Base-by-base conservation (phyloP, 2,888 invertebrate genomes). In the Merodon equestris region DNA sequence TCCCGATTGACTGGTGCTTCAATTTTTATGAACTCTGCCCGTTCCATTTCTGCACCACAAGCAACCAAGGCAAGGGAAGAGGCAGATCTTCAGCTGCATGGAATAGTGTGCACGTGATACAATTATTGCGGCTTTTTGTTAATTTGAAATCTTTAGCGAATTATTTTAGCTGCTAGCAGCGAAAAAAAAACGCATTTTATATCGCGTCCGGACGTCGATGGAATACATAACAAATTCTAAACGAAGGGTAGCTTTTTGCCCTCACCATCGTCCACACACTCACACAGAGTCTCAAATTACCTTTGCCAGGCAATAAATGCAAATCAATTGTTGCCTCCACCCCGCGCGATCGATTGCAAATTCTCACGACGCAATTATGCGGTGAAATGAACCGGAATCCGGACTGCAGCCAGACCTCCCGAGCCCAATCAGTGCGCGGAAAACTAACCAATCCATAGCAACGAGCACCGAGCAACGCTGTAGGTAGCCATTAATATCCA, bases 51-150 rank as follows among this genome's bases (percentile, higher is more conserved):
- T 42, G 44, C n/a, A 40, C 50, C 40, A 34, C 17, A 34, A 4
- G 27, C 7, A 27, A 27, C 42, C 19, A 36, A 18, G 1, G 2
- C 2, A 2, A 27, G 42, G 12, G 14, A 19, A 9, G 13, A 15
- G 61, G 12, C 47, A 36, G 14, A 18, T 34, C 17, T 40, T 15
- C 15, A 27, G 50, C 18, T 47, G 42, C 57, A 40, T 45, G 40
- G 42, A 17, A 54, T 60, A 60, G 40, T 58, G 54, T 79, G 83
- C 86, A 85, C 85, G 87, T 88, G 86, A 85, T 87, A 87, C 86
- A 88, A 86, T 88, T 88, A 87, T 85, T 84, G 85, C 84, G 84
- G 84, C 82, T 84, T 85, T 84, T 84, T 84, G 76, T 82, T 83
- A 84, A 82, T 84, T 84, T 84, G 81, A 83, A 83, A 83, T 84